Conservation (phyloP, 2,797 vertebrate species). For the Argya squamiceps region DNA sequence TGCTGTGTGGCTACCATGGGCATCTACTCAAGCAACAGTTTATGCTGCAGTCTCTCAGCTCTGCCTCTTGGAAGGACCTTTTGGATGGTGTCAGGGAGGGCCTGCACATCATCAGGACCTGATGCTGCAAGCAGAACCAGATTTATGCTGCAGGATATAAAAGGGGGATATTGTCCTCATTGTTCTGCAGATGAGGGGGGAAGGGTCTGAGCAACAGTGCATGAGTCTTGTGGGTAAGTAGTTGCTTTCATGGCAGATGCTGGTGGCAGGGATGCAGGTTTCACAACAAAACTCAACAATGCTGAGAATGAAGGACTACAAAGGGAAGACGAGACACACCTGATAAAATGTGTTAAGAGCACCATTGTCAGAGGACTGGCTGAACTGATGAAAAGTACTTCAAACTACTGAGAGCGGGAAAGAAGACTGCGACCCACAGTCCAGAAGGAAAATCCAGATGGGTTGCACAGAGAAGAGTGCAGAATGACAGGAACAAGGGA, state of each 20-base stretch:
- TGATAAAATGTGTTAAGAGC: background rate
- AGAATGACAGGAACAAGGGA: background rate
- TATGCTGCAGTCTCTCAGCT: background rate
- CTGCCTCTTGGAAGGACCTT: background rate
- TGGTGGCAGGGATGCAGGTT: background rate
- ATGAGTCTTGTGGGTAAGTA: background rate
- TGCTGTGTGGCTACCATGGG: background rate
- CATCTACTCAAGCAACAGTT: accelerated
- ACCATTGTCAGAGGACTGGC: background rate
- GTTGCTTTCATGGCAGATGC: background rate
- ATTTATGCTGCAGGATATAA: background rate
- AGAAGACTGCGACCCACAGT: background rate
- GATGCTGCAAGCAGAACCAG: background rate
- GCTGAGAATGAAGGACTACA: background rate
- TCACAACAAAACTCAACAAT: background rate
- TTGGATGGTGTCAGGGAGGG: background rate
- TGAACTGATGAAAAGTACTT: background rate
- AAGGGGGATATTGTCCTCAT: background rate
- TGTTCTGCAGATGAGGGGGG: background rate
- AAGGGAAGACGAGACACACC: background rate
- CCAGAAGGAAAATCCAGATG: background rate
- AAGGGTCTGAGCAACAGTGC: background rate
- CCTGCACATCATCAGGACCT: background rate
- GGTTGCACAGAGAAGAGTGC: background rate
- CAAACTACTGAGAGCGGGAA: background rate